These are phyloP conservation scores for Mantis religiosa DNA, from an alignment of 2,888 invertebrate species.

Conservation along the genomic window DNA sequence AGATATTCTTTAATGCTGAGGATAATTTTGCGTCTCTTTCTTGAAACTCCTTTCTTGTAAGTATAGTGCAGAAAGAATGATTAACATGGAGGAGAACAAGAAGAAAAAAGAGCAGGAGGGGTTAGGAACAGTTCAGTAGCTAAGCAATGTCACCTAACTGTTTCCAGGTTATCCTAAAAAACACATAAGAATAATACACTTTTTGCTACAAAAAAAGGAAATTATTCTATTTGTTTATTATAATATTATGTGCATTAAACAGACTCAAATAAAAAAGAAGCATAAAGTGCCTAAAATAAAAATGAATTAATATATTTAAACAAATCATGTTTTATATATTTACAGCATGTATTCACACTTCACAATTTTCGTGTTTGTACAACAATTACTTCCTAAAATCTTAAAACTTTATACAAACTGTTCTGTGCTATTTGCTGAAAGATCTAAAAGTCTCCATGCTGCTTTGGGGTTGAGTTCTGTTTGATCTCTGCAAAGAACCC, in stretches of 20 bases:
- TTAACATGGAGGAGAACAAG: too few species aligned
- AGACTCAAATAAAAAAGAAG: not conserved
- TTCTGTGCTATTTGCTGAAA: slow-evolving; percentile 80
- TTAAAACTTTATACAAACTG: slow-evolving; percentile 49
- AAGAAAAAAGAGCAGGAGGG: too few species aligned
- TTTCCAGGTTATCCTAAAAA: too few species aligned
- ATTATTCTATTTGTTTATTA: not conserved
- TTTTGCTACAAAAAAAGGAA: not conserved
- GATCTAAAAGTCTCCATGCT: slow-evolving; percentile 93
- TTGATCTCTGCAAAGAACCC: slow-evolving; percentile 96
- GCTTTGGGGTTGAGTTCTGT: slow-evolving; percentile 89
- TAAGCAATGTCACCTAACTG: too few species aligned
- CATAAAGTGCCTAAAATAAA: not conserved
- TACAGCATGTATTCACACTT: not conserved
- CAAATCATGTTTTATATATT: not conserved
- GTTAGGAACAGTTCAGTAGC: too few species aligned
- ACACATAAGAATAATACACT: too few species aligned
- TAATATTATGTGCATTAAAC: not conserved
- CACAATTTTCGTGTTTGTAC: not conserved
- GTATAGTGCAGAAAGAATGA: too few species aligned
- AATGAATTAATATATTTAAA: not conserved
- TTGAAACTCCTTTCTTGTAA: too few species aligned
- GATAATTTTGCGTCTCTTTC: too few species aligned
- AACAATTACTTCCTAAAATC: not conserved
- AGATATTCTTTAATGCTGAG: too few species aligned